Evolutionary conservation across 2,888 invertebrate genomes (phyloP).

Genomic region (Plebejus argus): DNA sequence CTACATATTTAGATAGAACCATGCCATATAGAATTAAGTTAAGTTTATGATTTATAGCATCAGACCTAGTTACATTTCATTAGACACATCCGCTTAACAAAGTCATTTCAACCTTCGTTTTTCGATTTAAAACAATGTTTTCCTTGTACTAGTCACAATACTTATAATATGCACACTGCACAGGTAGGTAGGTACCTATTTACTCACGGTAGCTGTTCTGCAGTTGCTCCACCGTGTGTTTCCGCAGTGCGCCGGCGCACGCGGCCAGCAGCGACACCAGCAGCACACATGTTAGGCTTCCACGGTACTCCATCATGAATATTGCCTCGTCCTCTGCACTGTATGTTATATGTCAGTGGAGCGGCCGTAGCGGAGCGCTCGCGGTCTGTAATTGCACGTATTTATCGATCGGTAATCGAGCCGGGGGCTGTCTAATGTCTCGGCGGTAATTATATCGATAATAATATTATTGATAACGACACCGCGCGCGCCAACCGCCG

Average conservation of each 20-base stretch:
- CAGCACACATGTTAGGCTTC: constrained; percentile 28
- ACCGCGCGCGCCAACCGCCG: not conserved
- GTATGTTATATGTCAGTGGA: constrained; percentile 25
- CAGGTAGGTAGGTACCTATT: no score
- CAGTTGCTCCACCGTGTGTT: not conserved
- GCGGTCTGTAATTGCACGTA: not conserved
- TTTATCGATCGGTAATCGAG: constrained; percentile 20
- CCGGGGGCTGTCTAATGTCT: constrained; percentile 1
- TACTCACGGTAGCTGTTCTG: constrained; percentile 13
- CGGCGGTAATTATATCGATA: constrained; percentile 8
- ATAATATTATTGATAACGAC: constrained; percentile 14
- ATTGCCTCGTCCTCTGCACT: not conserved
- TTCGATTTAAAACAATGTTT: not conserved
- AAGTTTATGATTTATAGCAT: not conserved
- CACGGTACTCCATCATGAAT: constrained; percentile 30
- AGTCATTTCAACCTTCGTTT: not conserved
- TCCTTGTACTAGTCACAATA: not conserved
- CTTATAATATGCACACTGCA: not conserved
- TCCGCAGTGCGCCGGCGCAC: not conserved
- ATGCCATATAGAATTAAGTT: no score
- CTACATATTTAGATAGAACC: no score
- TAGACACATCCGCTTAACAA: not conserved
- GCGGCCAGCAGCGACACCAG: constrained; percentile 15
- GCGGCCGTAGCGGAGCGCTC: not conserved
- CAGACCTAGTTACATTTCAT: not conserved